phyloP scores from a whole-genome alignment of 2,113 vertebrate species.

The Orcinus orca region DNA sequence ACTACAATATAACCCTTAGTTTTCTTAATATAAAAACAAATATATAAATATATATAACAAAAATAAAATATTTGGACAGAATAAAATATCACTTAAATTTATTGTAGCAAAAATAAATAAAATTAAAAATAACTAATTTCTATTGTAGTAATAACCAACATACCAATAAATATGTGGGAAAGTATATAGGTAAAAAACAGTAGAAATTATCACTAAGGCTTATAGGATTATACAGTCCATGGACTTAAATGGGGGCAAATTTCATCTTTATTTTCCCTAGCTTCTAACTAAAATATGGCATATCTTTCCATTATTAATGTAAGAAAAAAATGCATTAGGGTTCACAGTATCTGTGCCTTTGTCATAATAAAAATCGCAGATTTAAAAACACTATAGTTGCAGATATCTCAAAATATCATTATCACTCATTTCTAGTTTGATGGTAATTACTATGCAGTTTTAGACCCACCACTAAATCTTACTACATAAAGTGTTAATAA shows the following conservation, averaged over 20 bases:
- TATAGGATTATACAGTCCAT: not conserved
- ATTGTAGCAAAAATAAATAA: not conserved
- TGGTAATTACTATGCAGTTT: not conserved
- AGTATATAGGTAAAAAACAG: not conserved
- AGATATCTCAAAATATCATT: not conserved
- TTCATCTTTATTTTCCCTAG: not conserved
- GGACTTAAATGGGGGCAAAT: not conserved
- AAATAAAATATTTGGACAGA: not conserved
- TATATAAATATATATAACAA: not conserved
- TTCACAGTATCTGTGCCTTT: not conserved
- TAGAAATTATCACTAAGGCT: not conserved
- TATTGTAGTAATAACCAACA: not conserved
- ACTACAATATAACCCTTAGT: not conserved
- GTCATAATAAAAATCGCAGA: not conserved
- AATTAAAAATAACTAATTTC: not conserved
- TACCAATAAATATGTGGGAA: not conserved
- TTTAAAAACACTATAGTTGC: not conserved
- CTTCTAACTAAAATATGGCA: not conserved
- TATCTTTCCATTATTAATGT: not conserved
- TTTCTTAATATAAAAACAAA: not conserved
- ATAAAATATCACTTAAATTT: conserved; percentile 1
- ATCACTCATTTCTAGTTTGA: not conserved
- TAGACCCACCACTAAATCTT: not conserved
- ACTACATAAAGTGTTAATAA: not conserved
- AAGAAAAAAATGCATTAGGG: not conserved